Evolutionary conservation across 2,888 invertebrate genomes (phyloP).

Genomic region (Phyllotreta striolata): DNA sequence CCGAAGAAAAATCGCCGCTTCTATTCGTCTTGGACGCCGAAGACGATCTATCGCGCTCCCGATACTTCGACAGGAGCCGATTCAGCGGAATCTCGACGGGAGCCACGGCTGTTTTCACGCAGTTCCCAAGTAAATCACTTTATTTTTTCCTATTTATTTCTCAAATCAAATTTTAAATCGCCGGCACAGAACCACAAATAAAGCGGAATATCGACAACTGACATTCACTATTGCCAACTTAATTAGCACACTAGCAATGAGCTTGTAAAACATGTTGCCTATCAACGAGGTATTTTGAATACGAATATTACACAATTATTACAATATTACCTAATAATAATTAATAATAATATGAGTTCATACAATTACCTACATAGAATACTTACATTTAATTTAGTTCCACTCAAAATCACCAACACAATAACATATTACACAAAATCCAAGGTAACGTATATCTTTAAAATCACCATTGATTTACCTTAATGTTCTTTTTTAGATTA

Average conservation of each 20-base stretch:
- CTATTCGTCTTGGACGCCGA: conserved; percentile 55
- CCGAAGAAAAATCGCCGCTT: conserved; percentile 57
- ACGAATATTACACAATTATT: too few relatives aligned
- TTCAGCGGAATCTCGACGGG: conserved; percentile 56
- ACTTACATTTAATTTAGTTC: too few relatives aligned
- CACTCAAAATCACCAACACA: too few relatives aligned
- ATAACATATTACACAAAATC: too few relatives aligned
- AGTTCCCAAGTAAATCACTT: conserved; percentile 58
- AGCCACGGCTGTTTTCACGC: conserved; percentile 57
- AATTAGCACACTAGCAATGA: too few relatives aligned
- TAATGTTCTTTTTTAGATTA: conserved; percentile 46
- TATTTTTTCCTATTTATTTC: neutral
- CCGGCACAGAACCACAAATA: neutral
- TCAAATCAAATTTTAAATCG: neutral
- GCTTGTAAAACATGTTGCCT: too few relatives aligned
- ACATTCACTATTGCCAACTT: too few relatives aligned
- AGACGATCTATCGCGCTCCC: conserved; percentile 45
- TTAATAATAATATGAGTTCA: too few relatives aligned
- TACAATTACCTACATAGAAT: too few relatives aligned
- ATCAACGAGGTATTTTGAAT: too few relatives aligned
- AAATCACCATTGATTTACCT: neutral
- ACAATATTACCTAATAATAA: too few relatives aligned
- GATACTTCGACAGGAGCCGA: conserved; percentile 53
- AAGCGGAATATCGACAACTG: too few relatives aligned
- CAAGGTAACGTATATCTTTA: neutral